Evolutionary conservation across 2,888 invertebrate genomes (phyloP).

Genomic region (Dendrolimus pini): DNA sequence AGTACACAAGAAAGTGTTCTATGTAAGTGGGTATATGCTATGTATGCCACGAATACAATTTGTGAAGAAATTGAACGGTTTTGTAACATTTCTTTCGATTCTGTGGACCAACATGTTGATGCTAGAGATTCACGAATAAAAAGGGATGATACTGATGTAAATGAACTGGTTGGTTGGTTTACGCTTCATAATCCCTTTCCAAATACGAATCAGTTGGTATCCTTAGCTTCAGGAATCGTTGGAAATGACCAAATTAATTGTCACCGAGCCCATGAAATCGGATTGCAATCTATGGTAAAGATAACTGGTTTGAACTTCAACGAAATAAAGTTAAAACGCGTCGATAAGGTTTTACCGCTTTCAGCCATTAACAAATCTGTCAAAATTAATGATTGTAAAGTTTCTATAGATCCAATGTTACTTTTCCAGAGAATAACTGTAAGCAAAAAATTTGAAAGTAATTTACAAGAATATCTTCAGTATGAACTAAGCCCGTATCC

Average conservation of each 20-base stretch:
- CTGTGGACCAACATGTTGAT: constrained; percentile 17
- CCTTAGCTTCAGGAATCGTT: constrained; percentile 14
- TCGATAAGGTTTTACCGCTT: constrained; percentile 32
- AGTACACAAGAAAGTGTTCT: constrained; percentile 39
- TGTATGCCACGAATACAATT: constrained; percentile 8
- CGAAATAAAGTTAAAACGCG: constrained; percentile 30
- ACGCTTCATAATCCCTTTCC: constrained; percentile 16
- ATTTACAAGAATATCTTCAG: constrained; percentile 19
- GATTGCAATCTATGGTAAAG: constrained; percentile 19
- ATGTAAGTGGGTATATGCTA: constrained; percentile 22
- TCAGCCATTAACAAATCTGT: constrained; percentile 25
- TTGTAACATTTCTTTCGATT: constrained; percentile 13
- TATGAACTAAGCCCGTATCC: constrained; percentile 25
- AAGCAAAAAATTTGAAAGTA: constrained; percentile 18
- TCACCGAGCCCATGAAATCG: constrained; percentile 24
- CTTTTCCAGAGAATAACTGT: constrained; percentile 27
- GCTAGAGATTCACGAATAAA: constrained; percentile 14
- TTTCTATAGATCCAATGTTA: constrained; percentile 18
- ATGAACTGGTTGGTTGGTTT: constrained; percentile 15
- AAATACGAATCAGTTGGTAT: constrained; percentile 15
- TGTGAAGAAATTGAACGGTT: constrained; percentile 12
- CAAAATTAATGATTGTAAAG: constrained; percentile 30
- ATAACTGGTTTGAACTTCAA: constrained; percentile 25
- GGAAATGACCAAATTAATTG: too few relatives aligned
- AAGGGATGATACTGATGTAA: constrained; percentile 11